Conservation (phyloP, 2,113 vertebrate genomes). For the Anas platyrhynchos region DNA sequence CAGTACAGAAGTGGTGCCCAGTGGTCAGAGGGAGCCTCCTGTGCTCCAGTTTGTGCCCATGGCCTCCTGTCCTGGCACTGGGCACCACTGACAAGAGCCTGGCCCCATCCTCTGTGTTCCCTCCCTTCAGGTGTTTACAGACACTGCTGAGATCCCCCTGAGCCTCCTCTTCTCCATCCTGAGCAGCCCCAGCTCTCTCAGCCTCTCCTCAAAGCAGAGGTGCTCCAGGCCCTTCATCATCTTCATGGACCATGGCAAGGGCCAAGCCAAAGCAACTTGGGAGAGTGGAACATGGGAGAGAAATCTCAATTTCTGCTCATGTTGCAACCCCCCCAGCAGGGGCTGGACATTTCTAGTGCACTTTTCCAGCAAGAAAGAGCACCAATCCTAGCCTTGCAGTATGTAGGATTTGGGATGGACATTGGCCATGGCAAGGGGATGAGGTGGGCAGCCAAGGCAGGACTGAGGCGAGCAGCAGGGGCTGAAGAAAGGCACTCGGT, state of each 20-base stretch:
- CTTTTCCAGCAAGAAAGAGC: background rate
- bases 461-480: background rate
- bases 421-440: background rate
- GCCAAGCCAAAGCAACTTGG: background rate
- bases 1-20: background rate
- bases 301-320: background rate
- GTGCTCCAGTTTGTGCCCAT: background rate
- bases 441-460: background rate
- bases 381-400: background rate
- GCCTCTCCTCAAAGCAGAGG: background rate
- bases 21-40: background rate
- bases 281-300: background rate
- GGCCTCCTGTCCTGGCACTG: background rate
- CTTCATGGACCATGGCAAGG: background rate
- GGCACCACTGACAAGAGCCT: background rate
- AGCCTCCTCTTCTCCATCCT: background rate
- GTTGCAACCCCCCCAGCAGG: fast-evolving
- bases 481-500: background rate
- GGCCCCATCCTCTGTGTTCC: background rate
- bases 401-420: fast-evolving
- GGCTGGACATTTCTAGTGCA: fast-evolving
- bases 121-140: background rate
- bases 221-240: background rate
- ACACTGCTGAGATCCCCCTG: background rate
- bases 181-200: background rate